Conservation (phyloP, 1,140 invertebrate species). For the Bombus picipes region DNA sequence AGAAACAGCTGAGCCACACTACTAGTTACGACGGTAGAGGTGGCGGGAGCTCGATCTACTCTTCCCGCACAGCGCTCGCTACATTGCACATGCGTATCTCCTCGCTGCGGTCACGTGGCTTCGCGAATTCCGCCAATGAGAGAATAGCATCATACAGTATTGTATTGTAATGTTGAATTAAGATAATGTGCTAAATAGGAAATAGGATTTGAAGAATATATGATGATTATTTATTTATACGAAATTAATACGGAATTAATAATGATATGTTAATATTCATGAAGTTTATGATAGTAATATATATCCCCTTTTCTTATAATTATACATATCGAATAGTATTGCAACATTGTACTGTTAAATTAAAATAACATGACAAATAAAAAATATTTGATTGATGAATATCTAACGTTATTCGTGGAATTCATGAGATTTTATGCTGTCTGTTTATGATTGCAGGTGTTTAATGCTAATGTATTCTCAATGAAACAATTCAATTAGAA, state of each 20-base stretch:
- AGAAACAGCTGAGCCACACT: slow-evolving; percentile 78
- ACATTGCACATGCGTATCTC: slow-evolving; percentile 31
- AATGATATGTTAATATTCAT: slow-evolving; percentile 3
- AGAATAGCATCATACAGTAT: not conserved
- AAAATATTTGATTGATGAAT: not conserved
- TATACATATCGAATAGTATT: too few relatives aligned
- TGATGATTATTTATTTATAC: not conserved
- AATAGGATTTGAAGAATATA: not conserved
- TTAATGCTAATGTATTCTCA: not conserved
- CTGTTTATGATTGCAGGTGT: not conserved
- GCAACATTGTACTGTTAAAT: too few relatives aligned
- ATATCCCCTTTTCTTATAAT: too few relatives aligned
- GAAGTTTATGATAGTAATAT: not conserved
- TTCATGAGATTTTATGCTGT: not conserved
- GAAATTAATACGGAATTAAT: not conserved
- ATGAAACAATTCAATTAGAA: not conserved
- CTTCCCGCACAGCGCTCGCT: slow-evolving; percentile 39
- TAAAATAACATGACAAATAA: not conserved
- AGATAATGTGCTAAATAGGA: not conserved
- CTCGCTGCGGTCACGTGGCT: slow-evolving; percentile 6
- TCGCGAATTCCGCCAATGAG: not conserved
- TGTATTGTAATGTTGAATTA: not conserved
- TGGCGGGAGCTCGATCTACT: slow-evolving; percentile 28
- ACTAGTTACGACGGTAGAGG: slow-evolving; percentile 49
- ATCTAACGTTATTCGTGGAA: not conserved